Conservation (phyloP, 2,888 invertebrate genomes). For the Abrostola triplasia region DNA sequence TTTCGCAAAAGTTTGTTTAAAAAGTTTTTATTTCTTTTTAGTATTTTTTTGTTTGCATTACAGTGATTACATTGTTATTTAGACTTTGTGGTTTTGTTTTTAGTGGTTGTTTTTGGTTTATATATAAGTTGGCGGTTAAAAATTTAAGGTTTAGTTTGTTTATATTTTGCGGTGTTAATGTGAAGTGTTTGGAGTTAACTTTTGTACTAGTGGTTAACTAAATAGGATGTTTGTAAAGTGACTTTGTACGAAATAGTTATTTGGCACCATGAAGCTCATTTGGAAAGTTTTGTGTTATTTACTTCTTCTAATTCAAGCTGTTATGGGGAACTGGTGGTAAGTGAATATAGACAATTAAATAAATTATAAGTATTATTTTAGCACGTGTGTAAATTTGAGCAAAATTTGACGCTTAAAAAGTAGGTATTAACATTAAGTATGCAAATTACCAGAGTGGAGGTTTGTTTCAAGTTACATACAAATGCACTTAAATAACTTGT, state of each 20-base stretch:
- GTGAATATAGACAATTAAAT: conserved; percentile 49
- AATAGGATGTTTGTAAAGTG: conserved; percentile 67
- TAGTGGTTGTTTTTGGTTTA: conserved; percentile 68
- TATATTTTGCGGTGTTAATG: conserved; percentile 66
- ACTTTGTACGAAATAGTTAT: conserved; percentile 60
- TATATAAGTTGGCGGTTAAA: conserved; percentile 60
- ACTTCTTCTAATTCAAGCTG: conserved; percentile 76
- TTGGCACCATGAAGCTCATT: conserved; percentile 79
- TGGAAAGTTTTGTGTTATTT: conserved; percentile 79
- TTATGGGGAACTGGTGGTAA: conserved; percentile 84
- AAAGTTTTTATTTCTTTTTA: conserved; percentile 66
- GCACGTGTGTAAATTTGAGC: too few species aligned
- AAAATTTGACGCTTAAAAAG: too few species aligned
- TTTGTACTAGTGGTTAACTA: conserved; percentile 60
- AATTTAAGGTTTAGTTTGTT: conserved; percentile 60
- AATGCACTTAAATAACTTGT: too few species aligned
- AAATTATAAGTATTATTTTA: not conserved
- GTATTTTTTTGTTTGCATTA: conserved; percentile 64
- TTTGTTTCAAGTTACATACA: too few species aligned
- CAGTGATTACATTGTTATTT: conserved; percentile 77
- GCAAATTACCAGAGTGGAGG: too few species aligned
- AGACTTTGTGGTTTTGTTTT: conserved; percentile 73
- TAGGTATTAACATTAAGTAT: too few species aligned
- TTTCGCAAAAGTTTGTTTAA: conserved; percentile 74
- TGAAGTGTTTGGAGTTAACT: conserved; percentile 66